phyloP scores from a whole-genome alignment of 2,888 invertebrate species.

The Falcaria lacertinaria region DNA sequence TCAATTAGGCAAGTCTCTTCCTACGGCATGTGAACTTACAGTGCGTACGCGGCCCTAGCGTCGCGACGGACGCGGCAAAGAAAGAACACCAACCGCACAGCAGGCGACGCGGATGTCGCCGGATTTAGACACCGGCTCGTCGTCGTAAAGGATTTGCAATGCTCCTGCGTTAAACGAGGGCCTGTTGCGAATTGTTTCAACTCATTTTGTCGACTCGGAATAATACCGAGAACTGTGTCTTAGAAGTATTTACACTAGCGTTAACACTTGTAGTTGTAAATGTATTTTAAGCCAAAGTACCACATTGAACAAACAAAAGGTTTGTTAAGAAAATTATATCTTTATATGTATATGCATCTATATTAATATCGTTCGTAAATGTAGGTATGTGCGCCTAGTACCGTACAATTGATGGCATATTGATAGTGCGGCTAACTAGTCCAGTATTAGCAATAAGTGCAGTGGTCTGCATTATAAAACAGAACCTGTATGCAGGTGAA shows the following conservation, averaged over 20 bases:
- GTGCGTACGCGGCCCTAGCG: slow-evolving; percentile 16
- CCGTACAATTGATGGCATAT: too few relatives aligned
- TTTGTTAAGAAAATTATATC: too few relatives aligned
- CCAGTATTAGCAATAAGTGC: neutral
- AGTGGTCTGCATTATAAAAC: slow-evolving; percentile 14
- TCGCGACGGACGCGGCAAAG: slow-evolving; percentile 39
- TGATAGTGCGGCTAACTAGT: too few relatives aligned
- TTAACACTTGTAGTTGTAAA: neutral
- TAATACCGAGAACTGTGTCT: slow-evolving; percentile 22
- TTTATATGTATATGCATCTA: too few relatives aligned
- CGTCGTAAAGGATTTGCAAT: slow-evolving; percentile 36
- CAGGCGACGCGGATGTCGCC: slow-evolving; percentile 60
- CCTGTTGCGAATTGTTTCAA: slow-evolving; percentile 50
- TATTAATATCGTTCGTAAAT: too few relatives aligned
- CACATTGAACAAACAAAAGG: too few relatives aligned
- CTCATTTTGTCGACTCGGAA: slow-evolving; percentile 45
- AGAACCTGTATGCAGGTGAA: slow-evolving; percentile 45
- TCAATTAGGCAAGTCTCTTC: neutral
- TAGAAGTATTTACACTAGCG: slow-evolving; percentile 20
- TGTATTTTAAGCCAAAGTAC: too few relatives aligned
- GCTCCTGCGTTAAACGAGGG: slow-evolving; percentile 30
- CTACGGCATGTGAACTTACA: slow-evolving; percentile 19
- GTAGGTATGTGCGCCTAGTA: too few relatives aligned
- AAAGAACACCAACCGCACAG: slow-evolving; percentile 28
- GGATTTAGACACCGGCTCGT: slow-evolving; percentile 49